phyloP scores from a whole-genome alignment of 2,113 vertebrate genomes.

The Microtus richardsoni region DNA sequence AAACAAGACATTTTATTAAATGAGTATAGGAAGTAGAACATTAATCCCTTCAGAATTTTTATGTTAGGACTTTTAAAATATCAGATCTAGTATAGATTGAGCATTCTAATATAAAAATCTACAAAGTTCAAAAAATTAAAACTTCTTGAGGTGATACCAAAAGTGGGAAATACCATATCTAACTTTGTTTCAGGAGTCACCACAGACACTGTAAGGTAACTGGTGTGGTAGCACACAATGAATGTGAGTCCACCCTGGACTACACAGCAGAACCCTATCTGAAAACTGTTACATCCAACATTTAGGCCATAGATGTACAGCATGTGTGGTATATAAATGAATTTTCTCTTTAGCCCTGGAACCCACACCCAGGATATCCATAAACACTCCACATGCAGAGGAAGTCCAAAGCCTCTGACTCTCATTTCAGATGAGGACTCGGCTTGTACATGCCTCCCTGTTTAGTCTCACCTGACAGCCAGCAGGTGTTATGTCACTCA shows the following conservation, averaged over 20 bases:
- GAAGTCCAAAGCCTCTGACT: not conserved
- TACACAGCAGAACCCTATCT: not conserved
- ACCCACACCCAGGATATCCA: not conserved
- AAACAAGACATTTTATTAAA: slow-evolving; percentile 63
- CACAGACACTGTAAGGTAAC: not conserved
- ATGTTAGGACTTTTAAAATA: slow-evolving; percentile 26
- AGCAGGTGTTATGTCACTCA: not conserved
- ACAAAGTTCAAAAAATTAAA: not conserved
- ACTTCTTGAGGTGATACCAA: not conserved
- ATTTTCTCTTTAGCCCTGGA: not conserved
- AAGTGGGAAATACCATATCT: not conserved
- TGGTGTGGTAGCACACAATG: not conserved
- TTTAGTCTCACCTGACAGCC: slow-evolving; percentile 3
- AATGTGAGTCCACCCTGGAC: not conserved
- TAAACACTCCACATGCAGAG: not conserved
- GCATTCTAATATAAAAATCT: not conserved
- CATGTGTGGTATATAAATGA: not conserved
- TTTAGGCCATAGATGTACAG: not conserved
- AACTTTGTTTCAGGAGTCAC: not conserved
- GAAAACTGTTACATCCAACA: not conserved
- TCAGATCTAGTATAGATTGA: not conserved
- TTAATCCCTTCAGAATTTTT: slow-evolving; percentile 33
- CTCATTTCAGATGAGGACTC: not conserved
- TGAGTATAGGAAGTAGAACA: slow-evolving; percentile 41
- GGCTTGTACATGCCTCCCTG: not conserved